Conservation (phyloP, 1,140 invertebrate genomes). For the Palaemon carinicauda region DNA sequence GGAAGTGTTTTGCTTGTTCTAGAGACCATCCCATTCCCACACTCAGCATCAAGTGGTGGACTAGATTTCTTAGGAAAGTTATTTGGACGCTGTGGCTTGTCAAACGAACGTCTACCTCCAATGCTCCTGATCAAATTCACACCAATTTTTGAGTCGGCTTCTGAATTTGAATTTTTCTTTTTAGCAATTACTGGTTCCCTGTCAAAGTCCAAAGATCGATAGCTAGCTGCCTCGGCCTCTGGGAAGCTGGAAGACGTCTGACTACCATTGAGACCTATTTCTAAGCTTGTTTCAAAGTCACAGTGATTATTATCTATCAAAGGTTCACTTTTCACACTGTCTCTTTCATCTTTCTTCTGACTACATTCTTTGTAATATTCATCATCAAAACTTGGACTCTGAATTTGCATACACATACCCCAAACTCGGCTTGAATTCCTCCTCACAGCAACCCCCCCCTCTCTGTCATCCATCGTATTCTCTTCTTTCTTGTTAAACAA, state of each 20-base stretch:
- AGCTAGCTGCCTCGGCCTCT: neutral
- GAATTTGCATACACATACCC: constrained; percentile 44
- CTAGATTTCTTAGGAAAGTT: constrained; percentile 8
- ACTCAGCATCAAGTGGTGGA: constrained; percentile 18
- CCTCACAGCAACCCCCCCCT: neutral
- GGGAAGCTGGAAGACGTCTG: constrained; percentile 9
- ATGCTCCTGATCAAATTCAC: constrained; percentile 19
- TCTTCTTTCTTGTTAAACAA: constrained; percentile 39
- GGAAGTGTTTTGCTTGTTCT: constrained; percentile 32
- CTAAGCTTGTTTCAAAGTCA: constrained; percentile 9
- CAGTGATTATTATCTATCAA: constrained; percentile 3
- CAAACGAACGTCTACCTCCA: constrained; percentile 36
- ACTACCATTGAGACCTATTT: neutral
- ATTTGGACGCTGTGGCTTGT: constrained; percentile 21
- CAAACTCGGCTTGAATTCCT: constrained; percentile 25
- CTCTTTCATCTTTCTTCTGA: neutral
- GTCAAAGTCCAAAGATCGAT: neutral
- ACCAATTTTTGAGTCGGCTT: neutral
- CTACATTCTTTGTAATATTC: neutral
- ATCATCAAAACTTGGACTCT: constrained; percentile 37
- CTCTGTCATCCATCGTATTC: neutral
- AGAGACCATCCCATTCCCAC: neutral
- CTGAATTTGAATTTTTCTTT: neutral
- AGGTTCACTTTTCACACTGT: constrained; percentile 37
- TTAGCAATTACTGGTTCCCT: neutral